A percentile compares a stretch with the other conserved stretches of the same genome.
Evolutionary conservation across 2,888 invertebrate genomes (phyloP).

Genomic region (Hartigia nigra): DNA sequence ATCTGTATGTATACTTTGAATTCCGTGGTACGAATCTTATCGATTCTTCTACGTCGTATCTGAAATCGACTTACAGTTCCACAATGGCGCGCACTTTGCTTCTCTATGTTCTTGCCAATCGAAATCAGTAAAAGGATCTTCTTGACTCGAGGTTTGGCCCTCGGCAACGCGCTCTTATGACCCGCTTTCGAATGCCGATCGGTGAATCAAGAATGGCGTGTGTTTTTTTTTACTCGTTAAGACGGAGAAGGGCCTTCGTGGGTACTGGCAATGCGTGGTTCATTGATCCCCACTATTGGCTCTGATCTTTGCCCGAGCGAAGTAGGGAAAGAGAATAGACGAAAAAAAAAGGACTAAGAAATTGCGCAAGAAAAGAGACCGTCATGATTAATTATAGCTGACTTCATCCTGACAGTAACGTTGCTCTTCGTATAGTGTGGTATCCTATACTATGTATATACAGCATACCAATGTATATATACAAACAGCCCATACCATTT

Average conservation of each 20-base stretch:
- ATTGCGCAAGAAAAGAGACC: background rate
- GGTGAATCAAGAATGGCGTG: background rate
- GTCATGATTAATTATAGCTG: constrained; percentile 8
- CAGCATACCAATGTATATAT: background rate
- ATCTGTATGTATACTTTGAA: background rate
- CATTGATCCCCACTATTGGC: constrained; percentile 3
- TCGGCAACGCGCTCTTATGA: constrained; percentile 24
- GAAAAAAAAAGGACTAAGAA: background rate
- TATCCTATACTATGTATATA: background rate
- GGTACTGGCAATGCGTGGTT: constrained; percentile 4
- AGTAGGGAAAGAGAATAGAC: background rate
- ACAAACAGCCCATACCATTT: background rate
- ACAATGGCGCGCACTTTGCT: background rate
- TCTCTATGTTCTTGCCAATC: background rate
- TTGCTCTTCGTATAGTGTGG: background rate
- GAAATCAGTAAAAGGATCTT: constrained; percentile 24
- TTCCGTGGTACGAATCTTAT: background rate
- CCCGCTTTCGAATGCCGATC: constrained; percentile 39
- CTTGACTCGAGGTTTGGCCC: constrained; percentile 10
- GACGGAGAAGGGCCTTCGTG: background rate
- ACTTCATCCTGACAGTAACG: background rate
- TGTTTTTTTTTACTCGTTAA: constrained; percentile 2
- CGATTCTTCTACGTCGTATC: background rate
- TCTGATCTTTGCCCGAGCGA: background rate
- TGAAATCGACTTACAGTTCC: background rate